phyloP scores from a whole-genome alignment of 2,113 vertebrate genomes.

The Edolisoma coerulescens region DNA sequence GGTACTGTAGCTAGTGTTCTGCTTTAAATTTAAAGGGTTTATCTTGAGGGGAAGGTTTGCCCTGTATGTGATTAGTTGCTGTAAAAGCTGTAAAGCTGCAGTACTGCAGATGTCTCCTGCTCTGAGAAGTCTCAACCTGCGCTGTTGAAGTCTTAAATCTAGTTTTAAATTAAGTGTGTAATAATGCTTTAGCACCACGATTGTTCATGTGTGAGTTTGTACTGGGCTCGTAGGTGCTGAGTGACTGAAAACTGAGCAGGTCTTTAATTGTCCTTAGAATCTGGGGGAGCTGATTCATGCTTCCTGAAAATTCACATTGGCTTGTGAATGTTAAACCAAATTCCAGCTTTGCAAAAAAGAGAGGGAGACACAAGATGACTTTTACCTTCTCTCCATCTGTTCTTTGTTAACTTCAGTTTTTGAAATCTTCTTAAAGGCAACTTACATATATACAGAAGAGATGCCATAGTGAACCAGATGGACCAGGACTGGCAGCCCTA shows the following conservation, averaged over 20 bases:
- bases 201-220: background rate
- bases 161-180: background rate
- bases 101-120: background rate
- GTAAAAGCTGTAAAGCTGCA: background rate
- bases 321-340: background rate
- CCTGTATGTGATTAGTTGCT: background rate
- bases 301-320: background rate
- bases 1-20: background rate
- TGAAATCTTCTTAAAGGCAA: conserved; percentile 77
- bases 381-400: background rate
- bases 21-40: background rate
- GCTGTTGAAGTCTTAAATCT: background rate
- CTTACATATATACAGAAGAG: conserved; percentile 78
- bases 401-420: background rate
- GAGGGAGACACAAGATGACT: background rate
- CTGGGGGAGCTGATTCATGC: background rate
- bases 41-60: background rate
- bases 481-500: conserved; percentile 83
- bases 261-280: background rate
- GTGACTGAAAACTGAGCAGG: background rate
- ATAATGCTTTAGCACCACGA: accelerated
- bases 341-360: background rate
- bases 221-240: background rate
- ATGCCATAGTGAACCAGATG: conserved; percentile 79
- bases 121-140: background rate